These are phyloP conservation scores for Phthorimaea operculella DNA, from an alignment of 1,140 invertebrate genomes.

Conservation along the genomic window DNA sequence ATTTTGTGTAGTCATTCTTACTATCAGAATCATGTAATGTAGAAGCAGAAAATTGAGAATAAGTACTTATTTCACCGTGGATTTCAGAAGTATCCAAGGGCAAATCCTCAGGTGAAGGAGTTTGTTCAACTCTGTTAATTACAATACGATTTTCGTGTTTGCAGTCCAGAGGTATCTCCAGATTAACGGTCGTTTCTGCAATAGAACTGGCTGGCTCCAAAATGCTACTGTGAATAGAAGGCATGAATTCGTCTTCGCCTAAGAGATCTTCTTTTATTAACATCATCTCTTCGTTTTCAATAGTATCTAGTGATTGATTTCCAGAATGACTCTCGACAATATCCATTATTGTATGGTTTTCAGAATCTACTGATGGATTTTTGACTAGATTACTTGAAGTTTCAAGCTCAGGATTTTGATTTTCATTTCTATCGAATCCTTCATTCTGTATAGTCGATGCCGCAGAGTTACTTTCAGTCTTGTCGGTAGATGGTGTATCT, in stretches of 20 bases:
- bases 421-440: constrained; percentile 39
- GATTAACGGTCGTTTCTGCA: constrained; percentile 68
- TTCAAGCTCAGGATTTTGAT: neutral
- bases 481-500: constrained; percentile 65
- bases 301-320: neutral
- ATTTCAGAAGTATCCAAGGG: constrained; percentile 76
- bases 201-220: constrained; percentile 64
- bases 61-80: constrained; percentile 65
- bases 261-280: constrained; percentile 11
- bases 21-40: constrained; percentile 63
- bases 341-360: neutral
- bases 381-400: neutral
- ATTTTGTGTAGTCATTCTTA: constrained; percentile 69
- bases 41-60: constrained; percentile 57
- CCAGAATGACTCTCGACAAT: neutral
- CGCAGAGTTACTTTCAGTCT: constrained; percentile 61
- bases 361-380: neutral
- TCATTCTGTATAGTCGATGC: constrained; percentile 64
- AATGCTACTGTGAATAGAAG: constrained; percentile 66
- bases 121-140: constrained; percentile 73
- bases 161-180: constrained; percentile 69
- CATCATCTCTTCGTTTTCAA: neutral
- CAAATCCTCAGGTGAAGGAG: constrained; percentile 83
- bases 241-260: constrained; percentile 62
- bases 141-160: constrained; percentile 52